phyloP scores from a whole-genome alignment of 2,888 invertebrate species.

The Ophion ellenae region DNA sequence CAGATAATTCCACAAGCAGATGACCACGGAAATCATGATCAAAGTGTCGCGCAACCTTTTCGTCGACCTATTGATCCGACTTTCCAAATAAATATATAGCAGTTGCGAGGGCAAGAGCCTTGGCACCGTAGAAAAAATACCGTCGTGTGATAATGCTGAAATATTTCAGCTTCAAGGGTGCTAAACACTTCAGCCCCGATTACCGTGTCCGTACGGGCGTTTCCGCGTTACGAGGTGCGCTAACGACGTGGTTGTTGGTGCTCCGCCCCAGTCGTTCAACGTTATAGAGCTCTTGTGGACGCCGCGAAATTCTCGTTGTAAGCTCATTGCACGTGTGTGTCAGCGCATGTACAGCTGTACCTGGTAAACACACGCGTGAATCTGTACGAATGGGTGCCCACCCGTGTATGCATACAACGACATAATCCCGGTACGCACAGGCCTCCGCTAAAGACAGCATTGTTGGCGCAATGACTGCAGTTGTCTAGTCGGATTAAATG shows the following conservation, averaged over 20 bases:
- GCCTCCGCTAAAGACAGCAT: constrained; percentile 35
- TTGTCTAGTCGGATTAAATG: constrained; percentile 66
- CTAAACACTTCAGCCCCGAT: constrained; percentile 53
- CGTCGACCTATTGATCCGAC: too few relatives aligned
- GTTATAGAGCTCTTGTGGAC: constrained; percentile 51
- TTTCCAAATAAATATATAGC: not conserved
- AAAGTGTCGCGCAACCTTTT: not conserved
- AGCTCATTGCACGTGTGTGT: constrained; percentile 29
- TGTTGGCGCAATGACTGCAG: constrained; percentile 66
- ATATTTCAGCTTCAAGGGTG: constrained; percentile 32
- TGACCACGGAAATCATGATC: not conserved
- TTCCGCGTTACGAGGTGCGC: constrained; percentile 54
- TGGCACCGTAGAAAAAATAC: constrained; percentile 13
- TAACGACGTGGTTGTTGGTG: constrained; percentile 47
- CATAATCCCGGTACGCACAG: constrained; percentile 36
- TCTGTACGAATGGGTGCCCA: constrained; percentile 11
- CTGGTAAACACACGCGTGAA: not conserved
- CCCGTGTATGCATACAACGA: not conserved
- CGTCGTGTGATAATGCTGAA: constrained; percentile 34
- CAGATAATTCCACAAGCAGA: not conserved
- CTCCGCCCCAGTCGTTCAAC: constrained; percentile 42
- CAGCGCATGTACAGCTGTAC: not conserved
- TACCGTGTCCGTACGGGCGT: constrained; percentile 24
- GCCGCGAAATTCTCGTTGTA: constrained; percentile 36
- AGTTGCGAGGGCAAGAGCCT: not conserved